phyloP scores from a whole-genome alignment of 2,113 vertebrate genomes.

The Glareola pratincola region DNA sequence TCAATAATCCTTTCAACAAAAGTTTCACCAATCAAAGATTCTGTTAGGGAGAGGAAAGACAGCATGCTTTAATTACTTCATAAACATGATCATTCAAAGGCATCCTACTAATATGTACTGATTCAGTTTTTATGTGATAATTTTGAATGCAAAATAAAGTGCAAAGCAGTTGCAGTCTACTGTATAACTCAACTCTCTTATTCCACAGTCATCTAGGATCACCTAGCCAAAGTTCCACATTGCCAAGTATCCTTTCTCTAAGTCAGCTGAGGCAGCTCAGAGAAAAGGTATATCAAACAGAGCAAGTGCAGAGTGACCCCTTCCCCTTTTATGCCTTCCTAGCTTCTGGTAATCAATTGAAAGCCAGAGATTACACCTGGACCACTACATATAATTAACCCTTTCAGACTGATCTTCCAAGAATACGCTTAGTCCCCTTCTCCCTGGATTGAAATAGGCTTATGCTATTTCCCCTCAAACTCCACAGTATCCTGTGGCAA shows the following conservation, averaged over 20 bases:
- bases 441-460: background rate
- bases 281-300: background rate
- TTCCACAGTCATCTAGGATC: background rate
- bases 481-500: background rate
- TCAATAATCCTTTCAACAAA: conserved; percentile 90
- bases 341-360: background rate
- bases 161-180: background rate
- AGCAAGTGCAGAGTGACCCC: background rate
- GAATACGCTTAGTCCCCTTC: background rate
- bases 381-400: background rate
- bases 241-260: background rate
- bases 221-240: background rate
- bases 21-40: conserved; percentile 85
- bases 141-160: background rate
- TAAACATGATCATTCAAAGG: background rate
- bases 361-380: background rate
- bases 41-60: conserved; percentile 60
- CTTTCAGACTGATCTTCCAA: background rate
- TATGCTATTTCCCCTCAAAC: background rate
- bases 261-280: background rate
- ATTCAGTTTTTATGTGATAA: background rate
- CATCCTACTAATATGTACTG: background rate
- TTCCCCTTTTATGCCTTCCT: background rate
- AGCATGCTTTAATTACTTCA: background rate
- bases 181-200: background rate